Base-by-base conservation (phyloP, 2,113 vertebrate genomes). In the Gallinago undulata region DNA sequence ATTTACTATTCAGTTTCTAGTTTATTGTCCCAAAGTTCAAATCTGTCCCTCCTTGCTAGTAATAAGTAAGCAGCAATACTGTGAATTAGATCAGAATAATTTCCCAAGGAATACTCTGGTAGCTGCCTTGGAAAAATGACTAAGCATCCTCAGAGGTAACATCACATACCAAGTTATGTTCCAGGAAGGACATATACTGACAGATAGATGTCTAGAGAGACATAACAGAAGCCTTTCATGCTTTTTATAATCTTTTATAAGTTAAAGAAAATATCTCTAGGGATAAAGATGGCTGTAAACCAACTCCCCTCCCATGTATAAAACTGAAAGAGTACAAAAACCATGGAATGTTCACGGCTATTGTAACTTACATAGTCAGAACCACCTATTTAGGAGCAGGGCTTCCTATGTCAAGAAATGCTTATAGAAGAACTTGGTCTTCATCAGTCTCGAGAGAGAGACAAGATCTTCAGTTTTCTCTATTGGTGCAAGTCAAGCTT, bases 221-320 rank as follows among this genome's bases (percentile, higher is more conserved):
- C 9, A 76, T 9, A 83, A 37, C 10, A 76, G 21, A 82, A 67
- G 17, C 25, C 55, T 91, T 88, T 77, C 50, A 73, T 55, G 55
- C 3, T 13, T 69, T 59, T 86, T 37, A 72, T 35, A 39, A 56
- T 41, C 28, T 84, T 90, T 56, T 69, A 3, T 41, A 84, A 37
- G n/a, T 39, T 75, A 28, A 81, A 68, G 41, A 48, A 84, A 60
- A 4, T 55, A 59, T 51, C 33, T 79, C 48, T 18, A 43, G 43
- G 41, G 43, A 56, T 27, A 7, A 7, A 76, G n/a, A 66, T n/a
- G 8, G 12, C 55, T 88, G 55, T 50, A 77, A 66, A 75, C 2
- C 4, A 21, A 10, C n/a, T 75, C 7, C 14, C 13, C 3, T 57
- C 30, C 4, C 5, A 37, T 9, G 18, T 0, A 0, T 56, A 64